Evolutionary conservation across 2,797 vertebrate genomes (phyloP).

Genomic region (Oryzias dopingdopingensis): DNA sequence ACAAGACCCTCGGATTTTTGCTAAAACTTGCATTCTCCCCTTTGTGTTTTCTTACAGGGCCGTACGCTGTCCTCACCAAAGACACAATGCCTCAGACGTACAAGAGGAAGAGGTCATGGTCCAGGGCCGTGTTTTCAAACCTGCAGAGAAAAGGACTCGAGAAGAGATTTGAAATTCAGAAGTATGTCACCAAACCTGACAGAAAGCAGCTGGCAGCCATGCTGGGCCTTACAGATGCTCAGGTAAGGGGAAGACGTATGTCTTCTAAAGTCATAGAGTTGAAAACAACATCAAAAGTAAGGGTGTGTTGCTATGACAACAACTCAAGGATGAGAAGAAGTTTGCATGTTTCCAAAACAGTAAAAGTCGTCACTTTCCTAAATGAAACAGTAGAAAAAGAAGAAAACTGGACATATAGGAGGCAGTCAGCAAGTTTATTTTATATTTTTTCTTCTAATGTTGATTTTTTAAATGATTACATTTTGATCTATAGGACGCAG

Average conservation of each 20-base stretch:
- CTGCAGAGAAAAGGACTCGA: constrained; percentile 97
- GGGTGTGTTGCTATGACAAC: constrained; percentile 2
- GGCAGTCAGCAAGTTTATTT: no score
- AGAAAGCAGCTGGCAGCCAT: constrained; percentile 96
- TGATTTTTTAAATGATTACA: no score
- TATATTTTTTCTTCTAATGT: no score
- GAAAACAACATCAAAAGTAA: no score
- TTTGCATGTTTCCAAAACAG: no score
- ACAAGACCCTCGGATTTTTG: constrained; percentile 1
- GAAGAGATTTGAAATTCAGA: constrained; percentile 98
- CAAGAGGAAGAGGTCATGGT: constrained; percentile 98
- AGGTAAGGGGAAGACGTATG: constrained; percentile 75
- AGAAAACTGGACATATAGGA: no score
- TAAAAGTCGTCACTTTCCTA: no score
- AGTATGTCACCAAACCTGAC: constrained; percentile 98
- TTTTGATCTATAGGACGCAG: no score
- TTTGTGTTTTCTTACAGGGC: constrained; percentile 75
- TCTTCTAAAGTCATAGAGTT: no score
- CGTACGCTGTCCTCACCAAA: constrained; percentile 95
- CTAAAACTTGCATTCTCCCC: constrained; percentile 15
- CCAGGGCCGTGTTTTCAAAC: constrained; percentile 96
- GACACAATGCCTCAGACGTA: constrained; percentile 98
- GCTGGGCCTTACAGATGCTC: constrained; percentile 96
- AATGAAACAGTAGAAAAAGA: no score
- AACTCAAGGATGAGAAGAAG: background rate